Percentiles rank a stretch among this genome's conserved stretches.
Conservation (phyloP, 2,797 vertebrate genomes). For the Sebastes trivittatus region DNA sequence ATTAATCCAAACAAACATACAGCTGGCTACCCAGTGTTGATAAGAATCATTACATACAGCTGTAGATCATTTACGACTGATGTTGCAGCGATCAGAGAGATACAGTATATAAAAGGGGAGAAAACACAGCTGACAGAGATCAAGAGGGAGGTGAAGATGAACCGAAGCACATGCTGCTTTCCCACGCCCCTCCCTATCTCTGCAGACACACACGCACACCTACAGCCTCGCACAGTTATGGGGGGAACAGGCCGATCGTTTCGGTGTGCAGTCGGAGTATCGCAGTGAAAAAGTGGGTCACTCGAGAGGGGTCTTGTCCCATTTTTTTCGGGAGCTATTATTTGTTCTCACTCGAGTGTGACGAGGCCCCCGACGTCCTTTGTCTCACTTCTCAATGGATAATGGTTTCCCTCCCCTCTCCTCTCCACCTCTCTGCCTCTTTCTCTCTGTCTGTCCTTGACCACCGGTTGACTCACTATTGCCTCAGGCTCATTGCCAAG, state of each 20-base stretch:
- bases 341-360: conserved; percentile 69
- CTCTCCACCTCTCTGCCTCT: neutral
- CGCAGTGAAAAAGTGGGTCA: conserved; percentile 68
- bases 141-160: conserved; percentile 42
- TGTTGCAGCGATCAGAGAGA: neutral
- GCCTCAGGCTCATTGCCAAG: conserved; percentile 57
- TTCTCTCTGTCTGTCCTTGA: conserved; percentile 46
- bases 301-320: conserved; percentile 38
- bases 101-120: neutral
- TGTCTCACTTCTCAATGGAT: conserved; percentile 59
- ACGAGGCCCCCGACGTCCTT: conserved; percentile 39
- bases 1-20: neutral
- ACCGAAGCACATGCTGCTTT: conserved; percentile 58
- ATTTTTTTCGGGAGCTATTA: conserved; percentile 60
- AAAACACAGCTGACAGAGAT: conserved; percentile 18
- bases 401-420: conserved; percentile 29
- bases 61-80: neutral
- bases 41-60: neutral
- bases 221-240: conserved; percentile 15
- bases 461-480: conserved; percentile 55
- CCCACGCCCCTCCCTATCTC: conserved; percentile 53
- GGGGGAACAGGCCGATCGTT: conserved; percentile 36
- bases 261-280: conserved; percentile 25
- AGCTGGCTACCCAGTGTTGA: neutral
- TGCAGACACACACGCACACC: conserved; percentile 12